These are phyloP conservation scores for Phoenicopterus ruber DNA, from an alignment of 2,113 vertebrate species.

Conservation along the genomic window DNA sequence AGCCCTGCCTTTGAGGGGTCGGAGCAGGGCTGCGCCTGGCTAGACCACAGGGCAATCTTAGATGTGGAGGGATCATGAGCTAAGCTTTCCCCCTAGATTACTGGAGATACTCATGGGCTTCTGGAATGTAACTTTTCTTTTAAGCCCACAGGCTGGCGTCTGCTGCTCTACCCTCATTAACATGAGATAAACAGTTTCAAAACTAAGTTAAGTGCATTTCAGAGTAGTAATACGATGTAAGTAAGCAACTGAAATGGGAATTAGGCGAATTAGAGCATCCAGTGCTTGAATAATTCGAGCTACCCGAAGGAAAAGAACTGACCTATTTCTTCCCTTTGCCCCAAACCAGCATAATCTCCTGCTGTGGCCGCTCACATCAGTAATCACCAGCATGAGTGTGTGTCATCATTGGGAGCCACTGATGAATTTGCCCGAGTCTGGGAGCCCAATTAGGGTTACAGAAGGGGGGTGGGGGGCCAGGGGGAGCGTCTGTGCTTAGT, in stretches of 20 bases:
- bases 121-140: not conserved
- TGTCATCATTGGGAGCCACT: not conserved
- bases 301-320: not conserved
- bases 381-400: not conserved
- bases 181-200: not conserved
- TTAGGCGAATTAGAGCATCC: not conserved
- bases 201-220: not conserved
- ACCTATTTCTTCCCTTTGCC: not conserved
- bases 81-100: not conserved
- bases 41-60: rapidly evolving
- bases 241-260: not conserved
- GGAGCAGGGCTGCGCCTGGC: not conserved
- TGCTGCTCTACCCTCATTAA: not conserved
- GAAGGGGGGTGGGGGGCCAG: not conserved
- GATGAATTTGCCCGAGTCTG: not conserved
- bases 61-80: not conserved
- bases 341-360: not conserved
- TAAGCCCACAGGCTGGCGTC: not conserved
- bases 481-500: not conserved
- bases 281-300: not conserved
- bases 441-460: not conserved
- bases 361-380: not conserved
- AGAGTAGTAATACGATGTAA: not conserved
- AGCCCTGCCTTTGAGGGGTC: not conserved
- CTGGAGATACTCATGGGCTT: not conserved